phyloP scores from a whole-genome alignment of 2,888 invertebrate genomes.

The Drosophila nigricruria region DNA sequence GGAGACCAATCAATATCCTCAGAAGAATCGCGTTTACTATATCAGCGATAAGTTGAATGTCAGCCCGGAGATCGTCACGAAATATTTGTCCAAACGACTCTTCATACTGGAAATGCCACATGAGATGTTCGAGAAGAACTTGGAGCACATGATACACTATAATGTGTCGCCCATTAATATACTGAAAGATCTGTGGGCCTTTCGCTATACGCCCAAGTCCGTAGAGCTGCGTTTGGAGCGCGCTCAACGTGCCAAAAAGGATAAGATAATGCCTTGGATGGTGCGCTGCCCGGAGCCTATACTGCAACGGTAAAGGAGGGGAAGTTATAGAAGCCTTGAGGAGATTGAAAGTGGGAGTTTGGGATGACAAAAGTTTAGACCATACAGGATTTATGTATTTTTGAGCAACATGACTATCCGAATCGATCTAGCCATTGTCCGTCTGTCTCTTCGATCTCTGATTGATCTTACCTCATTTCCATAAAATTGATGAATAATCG shows the following conservation, averaged over 20 bases:
- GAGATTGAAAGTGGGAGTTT: not conserved
- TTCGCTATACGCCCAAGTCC: constrained; percentile 87
- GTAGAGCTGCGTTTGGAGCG: constrained; percentile 86
- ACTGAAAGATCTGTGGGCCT: constrained; percentile 88
- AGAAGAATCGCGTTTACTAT: constrained; percentile 87
- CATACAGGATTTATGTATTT: not conserved
- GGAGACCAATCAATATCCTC: constrained; percentile 85
- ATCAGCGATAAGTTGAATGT: constrained; percentile 86
- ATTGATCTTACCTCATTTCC: too few species aligned
- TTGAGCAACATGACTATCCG: not conserved
- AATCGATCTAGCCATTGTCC: not conserved
- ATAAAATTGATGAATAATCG: too few species aligned
- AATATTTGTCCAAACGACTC: constrained; percentile 86
- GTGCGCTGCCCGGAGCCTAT: constrained; percentile 87
- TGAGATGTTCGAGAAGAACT: constrained; percentile 86
- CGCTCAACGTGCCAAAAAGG: constrained; percentile 86
- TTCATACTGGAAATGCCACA: constrained; percentile 87
- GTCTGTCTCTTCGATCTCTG: not conserved
- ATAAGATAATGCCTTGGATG: constrained; percentile 89
- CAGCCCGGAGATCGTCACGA: constrained; percentile 85
- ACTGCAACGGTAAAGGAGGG: constrained; percentile 86
- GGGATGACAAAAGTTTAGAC: not conserved
- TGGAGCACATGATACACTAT: constrained; percentile 86
- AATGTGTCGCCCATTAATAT: constrained; percentile 87
- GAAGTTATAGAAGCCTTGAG: not conserved